Evolutionary conservation across 2,888 invertebrate genomes (phyloP).

Genomic region (Thecophora atra): DNA sequence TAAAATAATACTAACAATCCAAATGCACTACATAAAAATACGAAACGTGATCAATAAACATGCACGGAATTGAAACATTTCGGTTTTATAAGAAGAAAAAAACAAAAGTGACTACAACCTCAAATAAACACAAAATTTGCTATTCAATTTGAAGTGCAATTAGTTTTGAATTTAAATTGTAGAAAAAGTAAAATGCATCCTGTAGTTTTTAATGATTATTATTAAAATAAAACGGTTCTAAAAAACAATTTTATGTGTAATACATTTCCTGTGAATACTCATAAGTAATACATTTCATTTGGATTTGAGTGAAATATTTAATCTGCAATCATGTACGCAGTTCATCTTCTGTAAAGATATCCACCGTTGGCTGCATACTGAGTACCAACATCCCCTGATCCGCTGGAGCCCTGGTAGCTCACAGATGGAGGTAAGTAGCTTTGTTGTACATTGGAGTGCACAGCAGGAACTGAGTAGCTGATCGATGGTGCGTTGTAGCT

Average conservation of each 20-base stretch:
- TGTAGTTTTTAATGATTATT: neutral
- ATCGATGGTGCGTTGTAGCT: conserved; percentile 37
- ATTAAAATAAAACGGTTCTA: neutral
- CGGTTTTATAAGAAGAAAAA: too few relatives aligned
- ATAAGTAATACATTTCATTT: neutral
- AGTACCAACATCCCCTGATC: conserved; percentile 53
- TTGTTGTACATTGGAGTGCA: conserved; percentile 26
- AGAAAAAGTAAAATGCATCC: too few relatives aligned
- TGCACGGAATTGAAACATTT: too few relatives aligned
- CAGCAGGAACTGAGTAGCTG: conserved; percentile 30
- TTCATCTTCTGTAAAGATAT: conserved; percentile 60
- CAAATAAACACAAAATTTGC: too few relatives aligned
- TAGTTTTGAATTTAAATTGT: too few relatives aligned
- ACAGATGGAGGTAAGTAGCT: conserved; percentile 39
- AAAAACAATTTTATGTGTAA: neutral
- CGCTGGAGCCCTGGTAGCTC: conserved; percentile 25
- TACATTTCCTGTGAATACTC: neutral
- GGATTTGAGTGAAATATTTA: neutral
- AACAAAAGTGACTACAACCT: too few relatives aligned
- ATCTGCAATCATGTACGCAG: conserved; percentile 48
- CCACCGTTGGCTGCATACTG: conserved; percentile 63
- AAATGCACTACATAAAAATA: too few relatives aligned
- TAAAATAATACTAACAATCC: too few relatives aligned
- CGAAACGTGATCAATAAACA: too few relatives aligned
- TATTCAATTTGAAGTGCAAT: too few relatives aligned